Evolutionary conservation across 2,113 vertebrate species (phyloP).

Genomic region (Oxyruncus cristatus): DNA sequence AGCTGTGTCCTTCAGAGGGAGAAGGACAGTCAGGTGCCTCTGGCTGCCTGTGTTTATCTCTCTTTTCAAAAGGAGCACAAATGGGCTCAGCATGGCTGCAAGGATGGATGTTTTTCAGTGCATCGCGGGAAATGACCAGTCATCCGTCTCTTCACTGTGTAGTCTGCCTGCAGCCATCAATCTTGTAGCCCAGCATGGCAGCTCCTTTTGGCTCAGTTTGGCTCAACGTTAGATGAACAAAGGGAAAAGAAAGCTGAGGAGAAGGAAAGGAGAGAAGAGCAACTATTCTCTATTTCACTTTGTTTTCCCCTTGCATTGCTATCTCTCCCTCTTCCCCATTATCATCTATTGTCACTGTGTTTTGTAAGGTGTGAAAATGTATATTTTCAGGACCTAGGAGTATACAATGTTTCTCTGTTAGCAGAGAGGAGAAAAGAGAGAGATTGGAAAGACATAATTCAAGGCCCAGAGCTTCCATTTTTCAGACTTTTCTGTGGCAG

Average conservation of each 20-base stretch:
- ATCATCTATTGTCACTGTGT: background rate
- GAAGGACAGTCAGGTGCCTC: constrained; percentile 61
- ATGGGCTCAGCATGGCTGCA: constrained; percentile 68
- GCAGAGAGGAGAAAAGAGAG: background rate
- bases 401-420: background rate
- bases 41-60: constrained; percentile 70
- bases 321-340: background rate
- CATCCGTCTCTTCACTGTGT: constrained; percentile 78
- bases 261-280: background rate
- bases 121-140: constrained; percentile 77
- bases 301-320: background rate
- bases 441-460: background rate
- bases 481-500: background rate
- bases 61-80: constrained; percentile 60
- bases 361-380: background rate
- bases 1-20: constrained; percentile 62
- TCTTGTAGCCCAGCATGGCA: constrained; percentile 68
- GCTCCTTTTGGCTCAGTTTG: constrained; percentile 61
- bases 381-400: background rate
- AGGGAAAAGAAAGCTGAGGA: constrained; percentile 44
- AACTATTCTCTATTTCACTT: constrained; percentile 12
- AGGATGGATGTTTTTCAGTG: constrained; percentile 78
- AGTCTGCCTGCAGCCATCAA: constrained; percentile 78
- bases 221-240: constrained; percentile 57
- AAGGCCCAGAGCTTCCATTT: background rate